These are phyloP conservation scores for Alca torda DNA, from an alignment of 2,797 vertebrate species.

Conservation along the genomic window DNA sequence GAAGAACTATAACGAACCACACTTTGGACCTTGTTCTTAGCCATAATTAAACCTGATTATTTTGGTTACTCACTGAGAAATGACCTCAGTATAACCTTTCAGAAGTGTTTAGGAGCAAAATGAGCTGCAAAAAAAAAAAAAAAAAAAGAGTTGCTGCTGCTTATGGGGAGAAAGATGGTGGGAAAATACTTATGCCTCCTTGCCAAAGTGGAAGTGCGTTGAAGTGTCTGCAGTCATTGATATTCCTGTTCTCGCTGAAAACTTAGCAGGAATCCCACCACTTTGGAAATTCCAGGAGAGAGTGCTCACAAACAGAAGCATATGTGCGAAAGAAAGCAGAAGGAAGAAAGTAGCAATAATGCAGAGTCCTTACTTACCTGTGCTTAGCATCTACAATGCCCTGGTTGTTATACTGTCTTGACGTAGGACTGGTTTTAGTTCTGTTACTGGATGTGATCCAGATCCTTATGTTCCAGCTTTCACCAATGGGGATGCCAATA, in stretches of 20 bases:
- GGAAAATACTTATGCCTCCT: neutral
- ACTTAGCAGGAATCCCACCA: neutral
- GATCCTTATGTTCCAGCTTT: neutral
- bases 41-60: conserved; percentile 42
- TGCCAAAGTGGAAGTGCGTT: neutral
- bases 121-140: neutral
- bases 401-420: neutral
- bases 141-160: neutral
- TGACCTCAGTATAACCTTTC: neutral
- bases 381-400: neutral
- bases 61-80: conserved; percentile 17
- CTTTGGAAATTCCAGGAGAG: neutral
- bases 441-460: neutral
- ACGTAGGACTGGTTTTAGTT: neutral
- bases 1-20: conserved; percentile 8
- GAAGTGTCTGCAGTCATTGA: neutral
- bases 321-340: neutral
- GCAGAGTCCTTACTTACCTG: neutral
- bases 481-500: neutral
- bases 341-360: neutral
- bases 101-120: neutral
- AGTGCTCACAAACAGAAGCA: neutral
- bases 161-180: neutral
- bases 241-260: neutral
- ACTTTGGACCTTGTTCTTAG: conserved; percentile 57